Evolutionary conservation across 2,888 invertebrate genomes (phyloP).

Genomic region (Antheraea yamamai): DNA sequence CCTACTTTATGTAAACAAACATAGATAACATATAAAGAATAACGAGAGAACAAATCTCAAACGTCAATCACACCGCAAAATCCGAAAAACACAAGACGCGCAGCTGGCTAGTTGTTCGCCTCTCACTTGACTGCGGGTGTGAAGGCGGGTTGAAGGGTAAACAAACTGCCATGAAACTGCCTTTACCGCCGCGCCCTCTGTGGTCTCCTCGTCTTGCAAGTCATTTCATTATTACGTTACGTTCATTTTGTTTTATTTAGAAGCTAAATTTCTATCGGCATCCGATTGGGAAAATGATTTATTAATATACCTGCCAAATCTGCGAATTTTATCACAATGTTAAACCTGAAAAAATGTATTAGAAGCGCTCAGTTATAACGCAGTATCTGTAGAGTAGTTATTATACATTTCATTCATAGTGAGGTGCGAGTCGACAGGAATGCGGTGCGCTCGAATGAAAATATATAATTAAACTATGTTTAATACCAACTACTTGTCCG

Average conservation of each 20-base stretch:
- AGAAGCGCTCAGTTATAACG: background rate
- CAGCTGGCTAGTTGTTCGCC: conserved; percentile 71
- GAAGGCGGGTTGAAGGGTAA: conserved; percentile 57
- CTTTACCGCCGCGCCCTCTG: conserved; percentile 64
- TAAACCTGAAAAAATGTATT: background rate
- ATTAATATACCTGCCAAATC: conserved; percentile 19
- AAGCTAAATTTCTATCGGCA: conserved; percentile 42
- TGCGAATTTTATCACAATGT: background rate
- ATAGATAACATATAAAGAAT: conserved; percentile 57
- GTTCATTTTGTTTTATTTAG: conserved; percentile 70
- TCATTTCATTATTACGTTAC: conserved; percentile 68
- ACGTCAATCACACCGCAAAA: conserved; percentile 75
- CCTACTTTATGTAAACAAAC: conserved; percentile 49
- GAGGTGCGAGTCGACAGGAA: conserved; percentile 49
- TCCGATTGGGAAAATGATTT: conserved; percentile 32
- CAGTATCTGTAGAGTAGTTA: background rate
- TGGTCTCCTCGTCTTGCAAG: conserved; percentile 68
- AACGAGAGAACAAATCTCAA: conserved; percentile 63
- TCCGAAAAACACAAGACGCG: conserved; percentile 80
- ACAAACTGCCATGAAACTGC: conserved; percentile 42
- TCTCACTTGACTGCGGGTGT: conserved; percentile 70
- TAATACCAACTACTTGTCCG: conserved; percentile 52
- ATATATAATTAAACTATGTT: conserved; percentile 36
- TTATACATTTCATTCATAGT: conserved; percentile 39
- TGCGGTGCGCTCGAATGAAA: conserved; percentile 49